Base-by-base conservation (phyloP, 2,113 vertebrate genomes). In the Mastomys coucha region DNA sequence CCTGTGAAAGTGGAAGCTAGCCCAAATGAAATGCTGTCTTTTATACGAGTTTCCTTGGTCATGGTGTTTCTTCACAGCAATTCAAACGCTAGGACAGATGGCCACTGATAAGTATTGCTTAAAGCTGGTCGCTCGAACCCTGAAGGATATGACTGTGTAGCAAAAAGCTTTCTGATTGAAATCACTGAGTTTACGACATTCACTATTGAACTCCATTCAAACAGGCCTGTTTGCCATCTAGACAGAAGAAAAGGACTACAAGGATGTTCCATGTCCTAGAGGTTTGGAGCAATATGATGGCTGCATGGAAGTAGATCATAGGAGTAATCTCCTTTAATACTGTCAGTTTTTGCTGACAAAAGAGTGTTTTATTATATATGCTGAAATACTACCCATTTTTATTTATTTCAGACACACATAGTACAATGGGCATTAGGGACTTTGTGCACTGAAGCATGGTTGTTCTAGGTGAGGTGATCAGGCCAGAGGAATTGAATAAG, bases 401-500 rank as follows among this genome's bases (percentile, higher is more conserved):
- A 24, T 51, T 78, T 65, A 69, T 78, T 72, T 94, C 10, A 89
- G 3, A 72, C 17, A 33, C 0, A 93, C 20, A 75, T 17, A 28
- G 2, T 22, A 0, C 31, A 72, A 13, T 26, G 2, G 11, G 2
- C 3, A 1, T 14, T 67, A 31, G 10, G 19, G 7, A 39, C 0
- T n/a, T 45, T 45, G 12, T 33, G 24, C 6, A 45, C 20, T 65
- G 0, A 0, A 45, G 8, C 42, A 51, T 2, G 69, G 39, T 24
- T 93, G 28, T 3, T 51, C 1, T 26, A 26, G 0, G 31, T 65
- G 33, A 85, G 6, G 9, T n/a, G 2, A 80, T 22, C 1, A 49
- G 4, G 0, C 4, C 28, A 77, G 10, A 67, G 17, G 28, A 88
- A 2, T 10, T 88, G 39, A 84, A 1, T 75, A 7, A 1, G 49